Conservation (phyloP, 2,797 vertebrate species). For the Paedocypris micromegethes region DNA sequence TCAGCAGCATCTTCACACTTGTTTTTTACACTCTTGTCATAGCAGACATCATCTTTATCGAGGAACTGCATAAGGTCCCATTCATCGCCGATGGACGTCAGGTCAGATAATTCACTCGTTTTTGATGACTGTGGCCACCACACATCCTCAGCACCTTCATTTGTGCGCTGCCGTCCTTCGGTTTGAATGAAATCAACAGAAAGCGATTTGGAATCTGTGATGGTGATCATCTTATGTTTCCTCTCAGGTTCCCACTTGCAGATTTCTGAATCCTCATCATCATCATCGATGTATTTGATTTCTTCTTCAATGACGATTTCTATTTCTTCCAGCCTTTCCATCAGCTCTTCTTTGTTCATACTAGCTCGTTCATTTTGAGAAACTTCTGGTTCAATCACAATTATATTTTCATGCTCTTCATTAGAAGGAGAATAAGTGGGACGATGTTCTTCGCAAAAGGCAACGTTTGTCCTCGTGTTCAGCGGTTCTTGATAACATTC, state of each 20-base stretch:
- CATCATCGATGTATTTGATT: conserved; percentile 34
- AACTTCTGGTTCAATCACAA: background rate
- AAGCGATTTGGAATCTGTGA: background rate
- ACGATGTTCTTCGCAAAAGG: no score
- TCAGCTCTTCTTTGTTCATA: no score
- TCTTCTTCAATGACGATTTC: conserved; percentile 12
- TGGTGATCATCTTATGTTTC: conserved; percentile 15
- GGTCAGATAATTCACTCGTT: background rate
- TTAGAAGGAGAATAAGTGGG: background rate
- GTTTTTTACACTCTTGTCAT: conserved; percentile 4
- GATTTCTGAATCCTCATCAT: conserved; percentile 22
- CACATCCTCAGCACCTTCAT: background rate
- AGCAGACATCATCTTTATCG: conserved; percentile 6
- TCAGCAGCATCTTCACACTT: background rate
- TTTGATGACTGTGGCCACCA: background rate
- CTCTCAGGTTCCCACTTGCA: background rate
- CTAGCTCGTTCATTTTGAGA: no score
- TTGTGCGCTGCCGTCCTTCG: conserved; percentile 20
- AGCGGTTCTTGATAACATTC: no score
- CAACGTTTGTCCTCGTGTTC: no score
- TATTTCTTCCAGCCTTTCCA: no score
- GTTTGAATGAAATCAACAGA: background rate
- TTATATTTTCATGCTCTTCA: background rate
- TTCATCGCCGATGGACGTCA: background rate
- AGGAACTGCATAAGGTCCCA: conserved; percentile 1